Evolutionary conservation across 23 tunicate species (phyloP).

Genomic region (Phallusia fumigata): DNA sequence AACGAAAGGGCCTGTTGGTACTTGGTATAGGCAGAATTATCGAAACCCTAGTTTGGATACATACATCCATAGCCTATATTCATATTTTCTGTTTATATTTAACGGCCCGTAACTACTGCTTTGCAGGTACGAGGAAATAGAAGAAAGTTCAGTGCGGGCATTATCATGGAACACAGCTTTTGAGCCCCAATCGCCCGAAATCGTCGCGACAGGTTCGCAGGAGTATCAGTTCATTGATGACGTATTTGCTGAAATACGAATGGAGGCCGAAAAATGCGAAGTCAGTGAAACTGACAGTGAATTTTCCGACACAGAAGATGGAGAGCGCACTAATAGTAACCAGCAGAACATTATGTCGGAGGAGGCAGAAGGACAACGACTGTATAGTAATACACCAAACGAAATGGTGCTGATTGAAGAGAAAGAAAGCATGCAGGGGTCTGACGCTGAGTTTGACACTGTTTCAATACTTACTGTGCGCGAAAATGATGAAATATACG

Average conservation of each 20-base stretch:
- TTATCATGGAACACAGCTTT: not conserved
- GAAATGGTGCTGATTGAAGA: not conserved
- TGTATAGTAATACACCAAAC: not conserved
- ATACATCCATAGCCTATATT: too few species aligned
- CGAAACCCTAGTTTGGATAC: too few species aligned
- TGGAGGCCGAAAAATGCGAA: not conserved
- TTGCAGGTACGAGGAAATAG: constrained; percentile 21
- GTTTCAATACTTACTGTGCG: not conserved
- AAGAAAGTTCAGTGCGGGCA: not conserved
- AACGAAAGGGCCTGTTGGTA: too few species aligned
- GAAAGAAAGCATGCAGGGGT: not conserved
- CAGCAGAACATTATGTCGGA: not conserved
- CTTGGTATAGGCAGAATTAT: too few species aligned
- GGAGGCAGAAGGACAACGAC: not conserved
- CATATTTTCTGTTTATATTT: not conserved
- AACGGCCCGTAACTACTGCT: not conserved
- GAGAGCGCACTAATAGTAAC: not conserved
- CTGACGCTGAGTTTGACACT: not conserved
- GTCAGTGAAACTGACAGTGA: not conserved
- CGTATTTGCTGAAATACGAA: constrained; percentile 24
- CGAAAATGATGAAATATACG: constrained; percentile 5
- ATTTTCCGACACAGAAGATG: not conserved
- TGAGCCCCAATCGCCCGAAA: not conserved
- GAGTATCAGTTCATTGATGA: constrained; percentile 27
- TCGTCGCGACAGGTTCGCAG: not conserved